Base-by-base conservation (phyloP, 2,113 vertebrate genomes). In the Speoplatyrhinus poulsoni region DNA sequence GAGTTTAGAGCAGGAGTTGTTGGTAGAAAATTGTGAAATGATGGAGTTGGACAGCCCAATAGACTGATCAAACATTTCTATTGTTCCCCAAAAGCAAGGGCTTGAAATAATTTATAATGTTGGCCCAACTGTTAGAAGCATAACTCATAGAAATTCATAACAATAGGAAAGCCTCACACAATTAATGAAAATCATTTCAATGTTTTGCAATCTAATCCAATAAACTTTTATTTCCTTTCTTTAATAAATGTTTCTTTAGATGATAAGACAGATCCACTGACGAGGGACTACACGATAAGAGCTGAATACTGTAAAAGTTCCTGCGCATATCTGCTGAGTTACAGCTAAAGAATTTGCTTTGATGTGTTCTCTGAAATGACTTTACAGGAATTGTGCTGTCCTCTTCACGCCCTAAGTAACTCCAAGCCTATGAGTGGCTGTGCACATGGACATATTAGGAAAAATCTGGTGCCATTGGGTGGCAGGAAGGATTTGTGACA, bases 51-150 rank as follows among this genome's bases (percentile, higher is more conserved):
- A 60, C 36, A 62, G 62, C 47, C 32, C 64, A 36, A 71, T 57
- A 71, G 33, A 83, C 84, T 61, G 82, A 87, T 82, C 62, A 77
- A 15, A 70, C 70, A 55, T 52, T 60, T 70, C 17, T 67, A 33
- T 63, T 72, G 58, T 78, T 78, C 66, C 12, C 53, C 32, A 49
- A 49, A 61, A 76, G 73, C 41, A 66, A 65, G 58, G 50, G 56
- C 62, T 65, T 36, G 66, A 75, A 82, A 84, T 3, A 70, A 83
- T 82, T 79, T 72, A 72, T 66, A 81, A 76, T 72, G 67, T 55
- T 75, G 46, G 67, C 58, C 36, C 55, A 50, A 70, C 50, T 82
- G 76, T 70, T 62, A 76, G 36, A 73, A 75, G 70, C 70, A 59
- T 69, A 62, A 77, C 47, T 71, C 62, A 67, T 73, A 70, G 52